Percentiles rank a stretch among this genome's conserved stretches.
phyloP scores from a whole-genome alignment of 2,113 vertebrate genomes.

The Ailuropoda melanoleuca region DNA sequence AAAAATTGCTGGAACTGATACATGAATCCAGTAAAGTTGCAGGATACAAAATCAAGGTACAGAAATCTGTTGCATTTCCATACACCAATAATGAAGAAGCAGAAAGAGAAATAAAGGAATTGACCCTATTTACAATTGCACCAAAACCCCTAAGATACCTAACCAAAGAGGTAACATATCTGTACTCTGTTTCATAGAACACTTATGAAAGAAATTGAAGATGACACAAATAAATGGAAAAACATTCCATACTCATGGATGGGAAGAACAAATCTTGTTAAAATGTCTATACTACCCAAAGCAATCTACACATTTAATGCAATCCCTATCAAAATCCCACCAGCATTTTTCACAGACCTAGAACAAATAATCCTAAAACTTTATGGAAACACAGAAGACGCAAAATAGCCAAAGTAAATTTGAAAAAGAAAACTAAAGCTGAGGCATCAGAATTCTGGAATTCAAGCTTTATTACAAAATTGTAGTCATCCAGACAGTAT shows the following conservation, averaged over 20 bases:
- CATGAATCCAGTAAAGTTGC: not conserved
- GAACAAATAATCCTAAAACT: not conserved
- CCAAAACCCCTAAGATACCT: not conserved
- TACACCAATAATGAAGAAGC: not conserved
- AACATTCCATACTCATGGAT: not conserved
- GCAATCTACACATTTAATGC: not conserved
- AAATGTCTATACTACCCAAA: not conserved
- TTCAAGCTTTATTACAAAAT: not conserved
- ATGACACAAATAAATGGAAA: not conserved
- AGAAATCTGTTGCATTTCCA: not conserved
- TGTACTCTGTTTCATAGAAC: not conserved
- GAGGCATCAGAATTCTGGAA: not conserved
- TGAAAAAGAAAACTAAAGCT: not conserved
- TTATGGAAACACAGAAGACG: not conserved
- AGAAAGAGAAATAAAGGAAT: not conserved
- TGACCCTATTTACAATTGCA: not conserved
- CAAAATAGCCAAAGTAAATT: not conserved
- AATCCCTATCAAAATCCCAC: not conserved
- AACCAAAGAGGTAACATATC: not conserved
- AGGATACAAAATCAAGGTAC: not conserved
- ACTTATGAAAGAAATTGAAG: not conserved
- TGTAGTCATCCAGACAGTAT: not conserved
- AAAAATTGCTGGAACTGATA: not conserved
- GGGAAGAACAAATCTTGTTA: not conserved
- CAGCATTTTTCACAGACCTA: not conserved